Percentiles rank a stretch among this genome's conserved stretches.
phyloP scores from a whole-genome alignment of 2,888 invertebrate species.

The Trissolcus japonicus region DNA sequence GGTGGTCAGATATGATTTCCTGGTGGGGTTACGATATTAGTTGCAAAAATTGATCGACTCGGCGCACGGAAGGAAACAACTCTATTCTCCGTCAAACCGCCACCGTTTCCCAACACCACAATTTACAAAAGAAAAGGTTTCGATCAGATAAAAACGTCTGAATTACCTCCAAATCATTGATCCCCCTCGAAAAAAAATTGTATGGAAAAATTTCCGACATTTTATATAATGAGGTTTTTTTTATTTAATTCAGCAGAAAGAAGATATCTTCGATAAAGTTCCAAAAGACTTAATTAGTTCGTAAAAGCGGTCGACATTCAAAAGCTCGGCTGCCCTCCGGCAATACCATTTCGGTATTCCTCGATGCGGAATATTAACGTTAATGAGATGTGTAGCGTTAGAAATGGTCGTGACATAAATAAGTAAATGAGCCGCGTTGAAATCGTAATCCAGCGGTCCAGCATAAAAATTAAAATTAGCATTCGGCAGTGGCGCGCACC shows the following conservation, averaged over 20 bases:
- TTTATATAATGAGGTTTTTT: constrained; percentile 6
- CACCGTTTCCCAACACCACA: too few relatives aligned
- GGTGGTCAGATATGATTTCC: constrained; percentile 49
- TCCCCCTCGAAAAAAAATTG: too few relatives aligned
- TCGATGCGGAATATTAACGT: constrained; percentile 53
- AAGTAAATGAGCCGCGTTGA: constrained; percentile 67
- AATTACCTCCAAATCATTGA: too few relatives aligned
- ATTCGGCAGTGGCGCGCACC: constrained; percentile 58
- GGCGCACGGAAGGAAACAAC: constrained; percentile 46
- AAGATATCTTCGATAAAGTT: constrained; percentile 20
- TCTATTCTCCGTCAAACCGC: constrained; percentile 25
- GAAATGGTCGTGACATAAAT: constrained; percentile 60
- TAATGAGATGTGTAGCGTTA: constrained; percentile 54
- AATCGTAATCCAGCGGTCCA: constrained; percentile 67
- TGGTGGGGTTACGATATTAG: constrained; percentile 43
- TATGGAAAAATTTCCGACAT: not conserved
- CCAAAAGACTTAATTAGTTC: constrained; percentile 48
- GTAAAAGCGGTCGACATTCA: constrained; percentile 36
- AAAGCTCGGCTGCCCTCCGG: constrained; percentile 40
- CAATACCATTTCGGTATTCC: constrained; percentile 33
- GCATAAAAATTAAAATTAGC: constrained; percentile 76
- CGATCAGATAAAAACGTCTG: too few relatives aligned
- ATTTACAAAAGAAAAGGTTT: too few relatives aligned
- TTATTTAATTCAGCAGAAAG: too few relatives aligned
- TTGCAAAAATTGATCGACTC: constrained; percentile 47